Evolutionary conservation across 2,797 vertebrate genomes (phyloP).

Genomic region (Eulemur coronatus): DNA sequence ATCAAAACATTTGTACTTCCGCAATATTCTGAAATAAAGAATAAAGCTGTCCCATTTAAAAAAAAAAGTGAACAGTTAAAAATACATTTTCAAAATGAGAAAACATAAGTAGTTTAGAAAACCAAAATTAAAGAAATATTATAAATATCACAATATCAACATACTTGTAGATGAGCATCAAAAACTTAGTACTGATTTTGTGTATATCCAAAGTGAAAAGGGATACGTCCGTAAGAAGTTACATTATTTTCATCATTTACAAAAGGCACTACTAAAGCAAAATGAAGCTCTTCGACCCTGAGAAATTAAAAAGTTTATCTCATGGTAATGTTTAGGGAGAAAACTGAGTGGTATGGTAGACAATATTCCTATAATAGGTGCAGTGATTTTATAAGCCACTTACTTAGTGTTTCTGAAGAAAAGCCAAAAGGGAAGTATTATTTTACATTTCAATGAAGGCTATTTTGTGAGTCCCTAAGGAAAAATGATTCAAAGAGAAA

Average conservation of each 20-base stretch:
- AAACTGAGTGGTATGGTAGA: background rate
- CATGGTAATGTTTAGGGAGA: background rate
- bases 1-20: too few species aligned
- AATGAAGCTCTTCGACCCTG: background rate
- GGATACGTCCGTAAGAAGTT: background rate
- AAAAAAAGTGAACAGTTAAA: background rate
- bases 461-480: background rate
- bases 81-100: background rate
- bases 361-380: background rate
- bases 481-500: slow-evolving; percentile 32
- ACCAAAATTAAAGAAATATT: background rate
- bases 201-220: background rate
- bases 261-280: background rate
- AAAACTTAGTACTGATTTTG: background rate
- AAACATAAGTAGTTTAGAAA: background rate
- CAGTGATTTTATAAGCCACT: background rate
- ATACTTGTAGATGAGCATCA: background rate
- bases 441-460: slow-evolving; percentile 5
- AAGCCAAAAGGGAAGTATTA: slow-evolving; percentile 23
- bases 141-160: background rate
- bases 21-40: too few species aligned
- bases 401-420: slow-evolving; percentile 14
- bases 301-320: background rate
- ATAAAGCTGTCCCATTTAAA: too few species aligned
- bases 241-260: background rate